phyloP scores from a whole-genome alignment of 92 coral and sea anemone genomes.

The Porites cylindrica region DNA sequence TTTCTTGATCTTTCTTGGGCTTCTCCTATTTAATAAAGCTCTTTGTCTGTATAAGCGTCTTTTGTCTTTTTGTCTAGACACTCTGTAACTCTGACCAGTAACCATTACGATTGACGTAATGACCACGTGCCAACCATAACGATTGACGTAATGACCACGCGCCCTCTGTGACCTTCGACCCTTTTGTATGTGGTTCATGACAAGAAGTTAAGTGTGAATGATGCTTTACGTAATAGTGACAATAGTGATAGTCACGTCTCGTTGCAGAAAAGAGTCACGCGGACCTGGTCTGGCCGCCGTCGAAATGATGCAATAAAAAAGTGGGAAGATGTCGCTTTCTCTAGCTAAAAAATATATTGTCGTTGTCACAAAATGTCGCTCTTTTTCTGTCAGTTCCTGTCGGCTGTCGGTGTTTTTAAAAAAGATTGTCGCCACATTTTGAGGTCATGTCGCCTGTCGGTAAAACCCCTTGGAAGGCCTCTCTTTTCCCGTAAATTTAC shows the following conservation, averaged over 20 bases:
- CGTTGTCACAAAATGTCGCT: not conserved
- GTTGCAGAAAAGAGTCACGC: not conserved
- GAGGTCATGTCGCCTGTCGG: slow-evolving; percentile 11
- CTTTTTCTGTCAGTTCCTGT: slow-evolving; percentile 8
- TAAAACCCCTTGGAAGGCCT: slow-evolving; percentile 6
- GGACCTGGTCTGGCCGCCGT: not conserved
- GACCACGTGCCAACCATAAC: not conserved
- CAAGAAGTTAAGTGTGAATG: slow-evolving; percentile 5
- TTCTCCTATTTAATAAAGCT: too few species aligned
- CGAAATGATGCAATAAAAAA: not conserved
- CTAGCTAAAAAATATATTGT: not conserved
- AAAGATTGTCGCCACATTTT: slow-evolving; percentile 9
- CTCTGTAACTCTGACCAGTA: not conserved
- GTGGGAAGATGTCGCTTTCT: not conserved
- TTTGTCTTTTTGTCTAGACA: not conserved
- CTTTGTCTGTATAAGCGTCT: not conserved
- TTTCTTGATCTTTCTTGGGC: too few species aligned
- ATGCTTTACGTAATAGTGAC: not conserved
- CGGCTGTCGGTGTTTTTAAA: not conserved
- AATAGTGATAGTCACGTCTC: not conserved
- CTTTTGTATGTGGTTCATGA: not conserved
- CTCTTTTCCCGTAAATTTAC: too few species aligned
- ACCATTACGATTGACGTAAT: not conserved
- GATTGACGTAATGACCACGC: not conserved
- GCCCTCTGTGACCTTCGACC: slow-evolving; percentile 2